A percentile compares a stretch with the other conserved stretches of the same genome.
These are phyloP conservation scores for Drosophila tristis DNA, from an alignment of 1,140 invertebrate species.

Conservation along the genomic window DNA sequence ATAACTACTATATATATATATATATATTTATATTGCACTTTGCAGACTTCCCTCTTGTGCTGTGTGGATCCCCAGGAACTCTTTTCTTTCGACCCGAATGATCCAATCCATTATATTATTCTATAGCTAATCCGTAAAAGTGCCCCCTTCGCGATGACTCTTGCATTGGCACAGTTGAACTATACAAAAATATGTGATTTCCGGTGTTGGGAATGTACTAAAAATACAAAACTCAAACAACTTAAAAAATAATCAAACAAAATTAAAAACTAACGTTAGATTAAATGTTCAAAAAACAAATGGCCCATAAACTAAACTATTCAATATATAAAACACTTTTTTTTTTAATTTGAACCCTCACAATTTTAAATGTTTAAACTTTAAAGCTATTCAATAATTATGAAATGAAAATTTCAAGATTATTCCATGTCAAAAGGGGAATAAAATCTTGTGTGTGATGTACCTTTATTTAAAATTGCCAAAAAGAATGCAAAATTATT, in stretches of 20 bases:
- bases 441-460: no score
- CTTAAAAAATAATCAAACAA: conserved; percentile 15
- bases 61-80: conserved; percentile 7
- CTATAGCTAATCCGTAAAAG: conserved; percentile 17
- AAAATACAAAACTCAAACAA: conserved; percentile 13
- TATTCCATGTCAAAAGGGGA: no score
- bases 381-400: no score
- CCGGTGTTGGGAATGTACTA: neutral
- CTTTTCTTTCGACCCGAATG: neutral
- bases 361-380: no score
- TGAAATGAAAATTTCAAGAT: no score
- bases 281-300: conserved; percentile 13
- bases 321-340: no score
- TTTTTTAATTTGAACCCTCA: no score
- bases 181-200: conserved; percentile 6
- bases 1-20: no score
- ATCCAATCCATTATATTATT: conserved; percentile 10
- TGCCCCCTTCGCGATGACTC: conserved; percentile 8
- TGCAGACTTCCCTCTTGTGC: conserved; percentile 33
- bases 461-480: neutral
- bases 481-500: neutral
- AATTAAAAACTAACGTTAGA: conserved; percentile 18
- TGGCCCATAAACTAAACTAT: neutral
- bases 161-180: conserved; percentile 47
- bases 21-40: conserved; percentile 30